phyloP scores from a whole-genome alignment of 2,113 vertebrate species.

The Hiodon alosoides region DNA sequence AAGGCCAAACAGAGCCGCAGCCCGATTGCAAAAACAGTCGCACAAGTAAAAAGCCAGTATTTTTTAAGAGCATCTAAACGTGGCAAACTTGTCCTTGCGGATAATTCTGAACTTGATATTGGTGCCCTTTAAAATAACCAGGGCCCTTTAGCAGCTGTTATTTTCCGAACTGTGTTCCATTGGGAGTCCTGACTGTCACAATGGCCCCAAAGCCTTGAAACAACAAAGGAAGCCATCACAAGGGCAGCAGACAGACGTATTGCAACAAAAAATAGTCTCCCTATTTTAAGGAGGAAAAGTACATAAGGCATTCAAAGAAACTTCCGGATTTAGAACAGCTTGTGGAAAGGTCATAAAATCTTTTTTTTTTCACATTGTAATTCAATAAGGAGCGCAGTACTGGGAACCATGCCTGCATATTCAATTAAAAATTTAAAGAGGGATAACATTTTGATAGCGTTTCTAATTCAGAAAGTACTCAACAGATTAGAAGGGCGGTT shows the following conservation, averaged over 20 bases:
- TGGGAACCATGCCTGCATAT: background rate
- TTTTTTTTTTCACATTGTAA: background rate
- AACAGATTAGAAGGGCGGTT: background rate
- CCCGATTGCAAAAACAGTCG: too few relatives aligned
- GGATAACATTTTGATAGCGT: background rate
- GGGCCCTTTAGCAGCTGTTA: background rate
- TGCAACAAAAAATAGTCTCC: background rate
- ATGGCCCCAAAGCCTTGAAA: too few relatives aligned
- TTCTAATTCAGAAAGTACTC: background rate
- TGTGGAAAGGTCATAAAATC: too few relatives aligned
- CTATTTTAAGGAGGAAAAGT: background rate
- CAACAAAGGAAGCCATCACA: background rate
- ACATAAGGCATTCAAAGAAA: background rate
- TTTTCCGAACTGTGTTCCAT: background rate
- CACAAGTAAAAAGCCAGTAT: background rate
- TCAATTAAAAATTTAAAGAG: background rate
- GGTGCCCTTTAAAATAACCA: too few relatives aligned
- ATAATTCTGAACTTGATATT: too few relatives aligned
- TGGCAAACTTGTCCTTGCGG: too few relatives aligned
- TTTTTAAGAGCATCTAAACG: background rate
- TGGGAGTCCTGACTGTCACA: too few relatives aligned
- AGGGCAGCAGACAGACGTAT: background rate
- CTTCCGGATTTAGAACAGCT: background rate
- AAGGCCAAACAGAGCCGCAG: background rate
- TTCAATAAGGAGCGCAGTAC: background rate